Conservation (phyloP, 1,140 invertebrate genomes). For the Laupala kohalensis region DNA sequence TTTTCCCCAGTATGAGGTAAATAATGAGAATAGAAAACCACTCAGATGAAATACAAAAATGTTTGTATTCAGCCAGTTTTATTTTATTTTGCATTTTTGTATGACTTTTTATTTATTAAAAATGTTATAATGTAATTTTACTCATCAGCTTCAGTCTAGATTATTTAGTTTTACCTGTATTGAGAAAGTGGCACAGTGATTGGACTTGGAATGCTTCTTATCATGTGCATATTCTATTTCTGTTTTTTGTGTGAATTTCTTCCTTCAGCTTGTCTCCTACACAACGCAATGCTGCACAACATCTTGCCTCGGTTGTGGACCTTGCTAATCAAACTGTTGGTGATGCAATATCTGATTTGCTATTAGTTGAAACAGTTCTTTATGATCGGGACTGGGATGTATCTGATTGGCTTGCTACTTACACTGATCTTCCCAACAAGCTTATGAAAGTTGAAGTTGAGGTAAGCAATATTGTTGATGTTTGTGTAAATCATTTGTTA, state of each 20-base stretch:
- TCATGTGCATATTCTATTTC: neutral
- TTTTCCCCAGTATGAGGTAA: no score
- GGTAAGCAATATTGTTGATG: slow-evolving; percentile 22
- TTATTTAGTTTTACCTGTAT: no score
- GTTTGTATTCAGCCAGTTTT: no score
- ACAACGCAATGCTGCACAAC: slow-evolving; percentile 34
- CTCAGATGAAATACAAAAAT: no score
- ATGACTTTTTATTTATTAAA: no score
- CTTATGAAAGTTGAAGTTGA: slow-evolving; percentile 78
- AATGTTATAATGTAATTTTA: no score
- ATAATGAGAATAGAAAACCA: no score
- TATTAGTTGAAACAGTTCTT: slow-evolving; percentile 86
- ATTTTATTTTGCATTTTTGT: no score
- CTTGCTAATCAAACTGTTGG: slow-evolving; percentile 93
- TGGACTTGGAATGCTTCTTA: neutral
- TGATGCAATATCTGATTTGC: slow-evolving; percentile 91
- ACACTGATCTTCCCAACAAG: slow-evolving; percentile 75
- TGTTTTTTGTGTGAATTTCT: neutral
- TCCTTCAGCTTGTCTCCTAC: neutral
- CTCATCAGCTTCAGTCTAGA: no score
- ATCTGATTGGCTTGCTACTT: slow-evolving; percentile 64
- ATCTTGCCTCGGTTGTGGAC: slow-evolving; percentile 56
- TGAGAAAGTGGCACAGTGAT: no score
- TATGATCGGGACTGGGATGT: slow-evolving; percentile 64
- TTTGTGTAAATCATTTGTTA: neutral